phyloP scores from a whole-genome alignment of 2,888 invertebrate genomes.

The Sepioteuthis lessoniana region DNA sequence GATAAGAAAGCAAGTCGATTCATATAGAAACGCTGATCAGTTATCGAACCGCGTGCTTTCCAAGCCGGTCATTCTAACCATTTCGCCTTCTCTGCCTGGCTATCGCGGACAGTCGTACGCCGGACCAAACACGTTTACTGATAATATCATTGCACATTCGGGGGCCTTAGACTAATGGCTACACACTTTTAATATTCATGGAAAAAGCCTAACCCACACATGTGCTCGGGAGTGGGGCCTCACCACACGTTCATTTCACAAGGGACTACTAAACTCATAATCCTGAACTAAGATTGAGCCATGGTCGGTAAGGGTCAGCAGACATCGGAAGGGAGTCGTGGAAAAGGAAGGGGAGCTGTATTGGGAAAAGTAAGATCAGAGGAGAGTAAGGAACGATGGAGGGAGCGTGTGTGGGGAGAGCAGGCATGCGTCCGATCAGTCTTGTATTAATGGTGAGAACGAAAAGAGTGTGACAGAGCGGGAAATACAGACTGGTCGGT shows the following conservation, averaged over 20 bases:
- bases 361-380: not conserved
- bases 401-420: not conserved
- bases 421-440: not conserved
- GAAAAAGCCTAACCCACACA: constrained; percentile 20
- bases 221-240: not conserved
- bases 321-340: not conserved
- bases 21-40: no score
- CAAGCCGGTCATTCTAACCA: not conserved
- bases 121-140: constrained; percentile 18
- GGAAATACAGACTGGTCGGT: not conserved
- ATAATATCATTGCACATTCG: not conserved
- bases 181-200: constrained; percentile 9
- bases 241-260: not conserved
- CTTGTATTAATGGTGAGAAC: constrained; percentile 23
- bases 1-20: no score
- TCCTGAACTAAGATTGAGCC: constrained; percentile 1
- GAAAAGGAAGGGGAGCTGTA: not conserved
- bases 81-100: not conserved
- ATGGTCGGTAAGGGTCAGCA: not conserved
- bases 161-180: not conserved
- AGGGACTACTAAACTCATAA: not conserved
- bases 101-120: not conserved
- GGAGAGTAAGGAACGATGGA: not conserved
- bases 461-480: not conserved
- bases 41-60: not conserved